Percentiles rank a stretch among this genome's conserved stretches.
phyloP scores from a whole-genome alignment of 2,113 vertebrate genomes.

The Antigone vipio region DNA sequence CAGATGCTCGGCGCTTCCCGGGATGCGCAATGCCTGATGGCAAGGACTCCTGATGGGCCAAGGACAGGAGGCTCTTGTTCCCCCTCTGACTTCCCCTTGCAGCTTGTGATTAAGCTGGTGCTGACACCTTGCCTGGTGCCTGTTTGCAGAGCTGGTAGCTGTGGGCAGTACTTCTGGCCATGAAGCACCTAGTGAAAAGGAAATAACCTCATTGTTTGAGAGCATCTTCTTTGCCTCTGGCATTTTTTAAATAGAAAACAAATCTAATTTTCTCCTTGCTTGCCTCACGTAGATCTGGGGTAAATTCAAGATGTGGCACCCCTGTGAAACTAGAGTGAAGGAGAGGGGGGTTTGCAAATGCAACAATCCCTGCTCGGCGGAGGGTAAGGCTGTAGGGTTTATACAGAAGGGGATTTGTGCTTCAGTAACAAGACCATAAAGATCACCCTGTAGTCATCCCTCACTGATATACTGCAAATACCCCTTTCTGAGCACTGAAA shows the following conservation, averaged over 20 bases:
- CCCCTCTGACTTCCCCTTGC: not conserved
- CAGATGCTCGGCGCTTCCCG: slow-evolving; percentile 5
- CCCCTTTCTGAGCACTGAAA: not conserved
- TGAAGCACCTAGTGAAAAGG: not conserved
- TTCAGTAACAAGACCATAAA: not conserved
- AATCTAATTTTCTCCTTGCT: not conserved
- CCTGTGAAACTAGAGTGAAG: not conserved
- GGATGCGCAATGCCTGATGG: not conserved
- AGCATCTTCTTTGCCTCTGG: not conserved
- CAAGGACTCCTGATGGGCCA: slow-evolving; percentile 28
- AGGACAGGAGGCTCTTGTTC: slow-evolving; percentile 13
- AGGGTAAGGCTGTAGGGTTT: not conserved
- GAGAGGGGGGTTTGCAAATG: not conserved
- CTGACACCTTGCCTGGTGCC: not conserved
- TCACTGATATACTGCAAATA: not conserved
- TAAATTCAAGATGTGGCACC: not conserved
- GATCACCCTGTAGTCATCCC: not conserved
- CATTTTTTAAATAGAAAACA: not conserved
- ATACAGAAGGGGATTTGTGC: not conserved
- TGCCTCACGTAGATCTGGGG: not conserved
- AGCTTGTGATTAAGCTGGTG: slow-evolving; percentile 7
- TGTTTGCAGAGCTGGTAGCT: not conserved
- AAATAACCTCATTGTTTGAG: not conserved
- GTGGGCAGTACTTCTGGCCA: not conserved
- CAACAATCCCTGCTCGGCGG: fast-evolving